These are phyloP conservation scores for Pipa parva DNA, from an alignment of 2,113 vertebrate genomes.

Conservation along the genomic window DNA sequence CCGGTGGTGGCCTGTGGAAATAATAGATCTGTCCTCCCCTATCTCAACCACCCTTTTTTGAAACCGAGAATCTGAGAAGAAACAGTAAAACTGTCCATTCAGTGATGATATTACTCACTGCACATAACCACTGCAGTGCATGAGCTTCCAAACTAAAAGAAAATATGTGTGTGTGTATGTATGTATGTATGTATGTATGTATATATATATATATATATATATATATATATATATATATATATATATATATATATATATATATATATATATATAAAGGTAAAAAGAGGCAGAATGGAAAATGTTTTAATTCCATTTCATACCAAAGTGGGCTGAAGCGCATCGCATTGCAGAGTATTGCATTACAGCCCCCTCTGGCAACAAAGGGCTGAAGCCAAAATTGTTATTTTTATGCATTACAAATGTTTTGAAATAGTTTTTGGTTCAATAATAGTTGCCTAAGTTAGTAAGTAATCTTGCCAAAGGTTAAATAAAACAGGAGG, in stretches of 20 bases:
- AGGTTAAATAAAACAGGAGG: constrained; percentile 68
- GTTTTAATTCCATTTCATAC: background rate
- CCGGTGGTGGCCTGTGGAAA: background rate
- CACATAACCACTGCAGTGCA: constrained; percentile 60
- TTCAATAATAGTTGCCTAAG: constrained; percentile 83
- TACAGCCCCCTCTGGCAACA: constrained; percentile 42
- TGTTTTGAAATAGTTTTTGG: constrained; percentile 99
- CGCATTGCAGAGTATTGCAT: background rate
- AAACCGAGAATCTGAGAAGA: constrained; percentile 7
- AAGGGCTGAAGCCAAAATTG: constrained; percentile 93
- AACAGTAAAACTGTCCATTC: constrained; percentile 4
- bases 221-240: too few species aligned
- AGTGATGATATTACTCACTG: constrained; percentile 42
- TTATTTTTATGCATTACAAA: constrained; percentile 99
- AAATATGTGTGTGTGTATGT: constrained; percentile 36
- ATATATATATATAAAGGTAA: constrained; percentile 51
- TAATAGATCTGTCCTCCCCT: background rate
- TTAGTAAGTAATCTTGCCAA: constrained; percentile 98
- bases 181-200: constrained; percentile 27
- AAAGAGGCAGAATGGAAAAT: background rate
- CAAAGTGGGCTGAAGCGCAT: constrained; percentile 1
- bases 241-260: constrained; percentile 46
- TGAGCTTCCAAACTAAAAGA: constrained; percentile 76
- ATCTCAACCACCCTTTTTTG: constrained; percentile 22
- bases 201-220: constrained; percentile 54